A percentile compares a stretch with the other conserved stretches of the same genome.
Evolutionary conservation across 2,797 vertebrate genomes (phyloP).

Genomic region (Cuniculus paca): DNA sequence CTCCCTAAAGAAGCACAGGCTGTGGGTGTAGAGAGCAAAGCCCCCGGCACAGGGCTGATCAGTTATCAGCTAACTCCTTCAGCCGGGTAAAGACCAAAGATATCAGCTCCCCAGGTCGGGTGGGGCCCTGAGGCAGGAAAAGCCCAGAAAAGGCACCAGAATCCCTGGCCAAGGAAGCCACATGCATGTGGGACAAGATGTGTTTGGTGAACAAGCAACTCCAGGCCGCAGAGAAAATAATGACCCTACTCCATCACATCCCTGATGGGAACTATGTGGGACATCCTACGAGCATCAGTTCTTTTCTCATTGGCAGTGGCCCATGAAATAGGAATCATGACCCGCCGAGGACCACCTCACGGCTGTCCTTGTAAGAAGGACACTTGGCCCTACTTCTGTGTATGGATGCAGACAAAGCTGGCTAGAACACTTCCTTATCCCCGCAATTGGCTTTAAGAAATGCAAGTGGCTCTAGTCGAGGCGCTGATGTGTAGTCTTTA

Average conservation of each 20-base stretch:
- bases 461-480: no score
- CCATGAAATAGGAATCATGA: rapidly evolving
- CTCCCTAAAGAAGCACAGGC: not conserved
- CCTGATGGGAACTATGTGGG: not conserved
- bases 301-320: not conserved
- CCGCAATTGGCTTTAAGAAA: no score
- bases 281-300: rapidly evolving
- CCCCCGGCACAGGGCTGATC: not conserved
- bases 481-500: no score
- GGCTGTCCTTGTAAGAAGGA: no score
- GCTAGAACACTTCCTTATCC: no score
- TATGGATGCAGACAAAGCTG: no score
- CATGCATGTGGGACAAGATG: rapidly evolving
- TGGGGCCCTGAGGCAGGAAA: not conserved
- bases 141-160: not conserved
- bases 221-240: not conserved
- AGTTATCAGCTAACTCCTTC: not conserved
- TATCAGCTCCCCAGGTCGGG: not conserved
- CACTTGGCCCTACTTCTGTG: no score
- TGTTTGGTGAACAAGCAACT: rapidly evolving
- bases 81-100: not conserved
- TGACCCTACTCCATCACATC: rapidly evolving
- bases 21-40: not conserved
- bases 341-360: no score
- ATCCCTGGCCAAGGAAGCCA: not conserved